Evolutionary conservation across 2,888 invertebrate genomes (phyloP), one percentile per base, ranked within the genome.

Genomic region (Caenorhabditis sp.): DNA sequence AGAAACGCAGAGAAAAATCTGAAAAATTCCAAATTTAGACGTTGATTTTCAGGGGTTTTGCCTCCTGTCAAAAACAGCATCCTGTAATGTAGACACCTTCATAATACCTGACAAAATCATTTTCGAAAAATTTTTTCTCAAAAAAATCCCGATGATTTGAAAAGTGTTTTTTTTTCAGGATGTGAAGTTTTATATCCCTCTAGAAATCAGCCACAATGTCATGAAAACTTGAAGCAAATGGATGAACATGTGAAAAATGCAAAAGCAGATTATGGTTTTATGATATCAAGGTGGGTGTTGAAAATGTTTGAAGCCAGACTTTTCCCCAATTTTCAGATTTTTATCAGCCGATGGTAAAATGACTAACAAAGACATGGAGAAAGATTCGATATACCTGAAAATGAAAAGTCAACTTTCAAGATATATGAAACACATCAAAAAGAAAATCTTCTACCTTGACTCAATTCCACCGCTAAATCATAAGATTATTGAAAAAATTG

Each of bases 401-500:
- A 69, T 69, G 69, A 64, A 58, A 54, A 61, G 49, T 58, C 69
- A 69, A 50, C 26, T 69, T 26, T 61, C 64, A 3, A 64, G 65
- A 37, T 65, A 65, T 24, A 24, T 65, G 26, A 64, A 64, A 37
- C 49, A 58, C 27, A 69, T 69, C 53, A 69, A 65, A 59, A 69
- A 65, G 65, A 69, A 69, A 21, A 19, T 69, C n/a, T 69, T 61
- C 23, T 61, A 65, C 53, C 17, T 69, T 17, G 69, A 69, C 19
- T 50, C 69, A 0, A 58, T 69, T 51, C 69, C 69, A 12, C 43
- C 43, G 14, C 6, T 43, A 3, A 17, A 43, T 17, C 12, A 17
- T 14, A 43, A 43, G 14, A 17, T 43, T 14, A 43, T 43, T 12
- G 14, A 3, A 43, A 43, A 43, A 43, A 43, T 43, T 17, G 43